phyloP scores from a whole-genome alignment of 1,140 invertebrate species.

The Vanessa tameamea region DNA sequence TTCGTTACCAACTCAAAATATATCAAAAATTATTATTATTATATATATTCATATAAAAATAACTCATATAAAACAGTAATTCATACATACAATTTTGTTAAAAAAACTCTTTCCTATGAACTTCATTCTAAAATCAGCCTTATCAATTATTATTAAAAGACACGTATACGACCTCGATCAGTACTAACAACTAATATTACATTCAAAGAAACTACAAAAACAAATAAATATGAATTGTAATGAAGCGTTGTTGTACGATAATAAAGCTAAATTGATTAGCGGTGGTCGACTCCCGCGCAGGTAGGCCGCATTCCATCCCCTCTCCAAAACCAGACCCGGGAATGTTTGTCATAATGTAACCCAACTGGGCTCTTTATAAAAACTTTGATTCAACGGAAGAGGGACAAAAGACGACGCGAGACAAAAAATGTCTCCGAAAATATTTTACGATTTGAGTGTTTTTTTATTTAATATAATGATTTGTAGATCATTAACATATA shows the following conservation, averaged over 20 bases:
- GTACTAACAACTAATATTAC: too few relatives aligned
- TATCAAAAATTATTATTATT: too few relatives aligned
- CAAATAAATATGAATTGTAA: constrained; percentile 53
- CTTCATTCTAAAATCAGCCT: too few relatives aligned
- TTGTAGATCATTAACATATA: not conserved
- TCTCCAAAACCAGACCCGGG: constrained; percentile 40
- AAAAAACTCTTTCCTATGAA: too few relatives aligned
- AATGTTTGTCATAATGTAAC: constrained; percentile 51
- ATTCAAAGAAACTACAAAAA: constrained; percentile 45
- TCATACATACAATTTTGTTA: too few relatives aligned
- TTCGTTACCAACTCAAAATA: too few relatives aligned
- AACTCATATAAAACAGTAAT: too few relatives aligned
- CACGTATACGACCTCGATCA: too few relatives aligned
- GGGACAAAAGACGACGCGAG: constrained; percentile 34
- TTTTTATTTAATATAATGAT: constrained; percentile 12
- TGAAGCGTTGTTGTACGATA: constrained; percentile 76
- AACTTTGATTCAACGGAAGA: constrained; percentile 35
- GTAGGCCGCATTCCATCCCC: constrained; percentile 72
- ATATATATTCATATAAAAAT: too few relatives aligned
- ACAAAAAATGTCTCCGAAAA: constrained; percentile 35
- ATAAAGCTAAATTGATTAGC: constrained; percentile 80
- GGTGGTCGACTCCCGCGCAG: constrained; percentile 67
- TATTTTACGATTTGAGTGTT: constrained; percentile 25
- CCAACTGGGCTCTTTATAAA: constrained; percentile 39
- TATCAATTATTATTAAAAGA: too few relatives aligned